Base-by-base conservation (phyloP, 2,888 invertebrate genomes). In the Drosophila monieri region DNA sequence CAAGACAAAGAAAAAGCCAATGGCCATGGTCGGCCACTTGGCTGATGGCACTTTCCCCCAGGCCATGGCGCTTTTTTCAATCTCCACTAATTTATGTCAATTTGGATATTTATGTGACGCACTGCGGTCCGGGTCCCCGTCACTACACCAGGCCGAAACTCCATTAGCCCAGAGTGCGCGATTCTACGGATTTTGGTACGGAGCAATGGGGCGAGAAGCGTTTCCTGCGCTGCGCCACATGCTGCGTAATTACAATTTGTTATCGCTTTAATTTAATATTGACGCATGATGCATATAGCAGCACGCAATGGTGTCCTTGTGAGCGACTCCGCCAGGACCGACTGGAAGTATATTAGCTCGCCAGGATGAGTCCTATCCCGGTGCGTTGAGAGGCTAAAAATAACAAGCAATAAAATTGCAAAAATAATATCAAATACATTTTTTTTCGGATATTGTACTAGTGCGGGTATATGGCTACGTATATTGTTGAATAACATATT, bases 1-100 rank as follows among this genome's bases (percentile, higher is more conserved):
- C 52, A 57, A 14, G 32, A 49, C 67, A 53, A 49, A 53, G 47
- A 12, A 47, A 27, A 37, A 18, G 64, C 35, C 53, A 53, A 47
- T 30, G 41, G 39, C 49, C 48, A 27, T 30, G 39, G 53, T 47
- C 25, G 55, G 35, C 52, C 67, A 54, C 55, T 47, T 56, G 43
- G 67, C 49, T 27, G 41, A 41, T 30, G 60, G 39, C 48, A n/a
- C 48, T 41, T 41, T 18, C 3, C 30, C 30, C n/a, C 49, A 32
- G 6, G 56, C 44, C 57, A 15, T 41, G 25, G 66, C 65, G 30
- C 75, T 74, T 73, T 78, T 85, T 87, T 76, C 81, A 85, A 85
- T 85, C 83, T 78, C 64, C 60, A 62, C 85, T 85, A 78, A 87
- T 87, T 87, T 78, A 87, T 85, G 88, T 84, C 83, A 87, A 87